Evolutionary conservation across 2,113 vertebrate genomes (phyloP), one percentile per base, ranked within the genome.

Genomic region (Triplophysa tibetana): DNA sequence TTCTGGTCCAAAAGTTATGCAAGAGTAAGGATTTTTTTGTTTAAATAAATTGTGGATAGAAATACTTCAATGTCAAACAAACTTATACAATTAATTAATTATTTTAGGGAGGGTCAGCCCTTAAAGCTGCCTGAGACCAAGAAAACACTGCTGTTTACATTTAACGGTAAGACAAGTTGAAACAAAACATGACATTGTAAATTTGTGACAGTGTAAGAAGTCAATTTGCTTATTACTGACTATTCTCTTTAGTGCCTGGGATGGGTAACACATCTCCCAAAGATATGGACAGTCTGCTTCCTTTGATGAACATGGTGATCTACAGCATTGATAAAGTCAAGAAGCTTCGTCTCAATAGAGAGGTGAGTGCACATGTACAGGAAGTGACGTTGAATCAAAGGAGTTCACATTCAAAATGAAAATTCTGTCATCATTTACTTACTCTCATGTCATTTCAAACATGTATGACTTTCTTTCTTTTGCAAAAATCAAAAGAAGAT

Each of bases 1-100:
- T 92, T 99, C 98, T 91, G 98, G 98, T 96, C 95, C 97, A 95
- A 99, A 99, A 95, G 92, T 98, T 96, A 97, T 99, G 96, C 98
- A 99, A 97, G 98, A 99, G 98, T 99, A 93, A 24, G 96, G 94
- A 87, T 33, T 3, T 33, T n/a, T 33, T 61, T 74, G 29, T 12
- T 0, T 17, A 0, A 6, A 45, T 26, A 19, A 19, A 10, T 48
- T 19, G 14, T 56, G 19, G 5, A 12, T 45, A 45, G 43, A 45
- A 38, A 45, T 45, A 45, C 5, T 45, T 11, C 10, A 12, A 2
- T 45, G 43, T 45, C 11, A 45, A 12, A 11, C 43, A 45, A 1
- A 12, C 9, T 45, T 45, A 45, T 45, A 45, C 4, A 45, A 45
- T 45, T 1, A 73, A 64, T 19, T 69, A 89, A 84, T 33, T 8